These are phyloP conservation scores for Muscina levida DNA, from an alignment of 2,888 invertebrate genomes.

Conservation along the genomic window DNA sequence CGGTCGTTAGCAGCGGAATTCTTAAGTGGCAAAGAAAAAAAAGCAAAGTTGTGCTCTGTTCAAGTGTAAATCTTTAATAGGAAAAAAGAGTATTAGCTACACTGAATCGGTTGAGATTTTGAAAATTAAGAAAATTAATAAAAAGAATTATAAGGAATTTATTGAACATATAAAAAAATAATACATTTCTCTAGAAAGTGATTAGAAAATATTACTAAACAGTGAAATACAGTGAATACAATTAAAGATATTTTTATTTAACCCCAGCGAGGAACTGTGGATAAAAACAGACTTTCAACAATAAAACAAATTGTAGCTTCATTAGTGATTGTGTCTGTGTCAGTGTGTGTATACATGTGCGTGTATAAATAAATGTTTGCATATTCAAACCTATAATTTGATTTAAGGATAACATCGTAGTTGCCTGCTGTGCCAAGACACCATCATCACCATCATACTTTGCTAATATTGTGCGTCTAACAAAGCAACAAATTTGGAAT, in stretches of 20 bases:
- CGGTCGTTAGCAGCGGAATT: slow-evolving; percentile 51
- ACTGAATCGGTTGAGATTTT: not conserved
- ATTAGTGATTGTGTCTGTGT: not conserved
- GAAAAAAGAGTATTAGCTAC: not conserved
- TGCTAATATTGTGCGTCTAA: slow-evolving; percentile 6
- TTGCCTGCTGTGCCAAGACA: not conserved
- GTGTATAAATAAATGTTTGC: slow-evolving; percentile 33
- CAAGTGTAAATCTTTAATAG: too few relatives aligned
- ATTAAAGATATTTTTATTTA: too few relatives aligned
- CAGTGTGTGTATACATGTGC: not conserved
- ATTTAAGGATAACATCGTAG: slow-evolving; percentile 45
- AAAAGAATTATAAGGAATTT: too few relatives aligned
- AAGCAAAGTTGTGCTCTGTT: not conserved
- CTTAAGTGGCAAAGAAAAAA: not conserved
- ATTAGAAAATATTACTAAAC: slow-evolving; percentile 22
- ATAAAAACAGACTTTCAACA: slow-evolving; percentile 11
- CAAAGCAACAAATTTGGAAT: slow-evolving; percentile 44
- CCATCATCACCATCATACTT: too few relatives aligned
- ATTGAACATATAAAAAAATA: too few relatives aligned
- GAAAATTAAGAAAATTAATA: too few relatives aligned
- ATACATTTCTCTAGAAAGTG: slow-evolving; percentile 25
- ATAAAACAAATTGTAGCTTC: not conserved
- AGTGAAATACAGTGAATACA: not conserved
- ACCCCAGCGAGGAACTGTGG: too few relatives aligned
- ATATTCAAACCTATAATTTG: slow-evolving; percentile 40